These are phyloP conservation scores for Neotragus moschatus DNA, from an alignment of 2,113 vertebrate genomes.

Conservation along the genomic window DNA sequence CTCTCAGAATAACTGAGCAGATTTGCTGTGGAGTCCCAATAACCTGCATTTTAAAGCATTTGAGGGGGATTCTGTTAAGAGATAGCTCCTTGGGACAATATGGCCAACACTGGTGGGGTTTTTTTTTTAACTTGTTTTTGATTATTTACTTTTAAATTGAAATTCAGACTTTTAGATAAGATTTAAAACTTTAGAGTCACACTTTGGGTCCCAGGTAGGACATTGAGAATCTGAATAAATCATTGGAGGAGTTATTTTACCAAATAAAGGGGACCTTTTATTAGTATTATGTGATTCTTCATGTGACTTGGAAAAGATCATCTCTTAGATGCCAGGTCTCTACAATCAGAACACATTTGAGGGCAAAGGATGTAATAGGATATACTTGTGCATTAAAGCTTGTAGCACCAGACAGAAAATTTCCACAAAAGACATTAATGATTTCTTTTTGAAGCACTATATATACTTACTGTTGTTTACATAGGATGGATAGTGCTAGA, in stretches of 20 bases:
- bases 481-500: background rate
- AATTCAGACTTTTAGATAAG: background rate
- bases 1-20: background rate
- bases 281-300: background rate
- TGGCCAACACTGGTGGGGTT: background rate
- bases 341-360: background rate
- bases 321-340: background rate
- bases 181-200: constrained; percentile 3
- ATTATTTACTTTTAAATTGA: background rate
- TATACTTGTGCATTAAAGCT: background rate
- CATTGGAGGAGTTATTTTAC: background rate
- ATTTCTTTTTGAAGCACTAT: background rate
- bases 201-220: background rate
- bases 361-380: background rate
- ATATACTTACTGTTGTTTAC: background rate
- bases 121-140: constrained; percentile 8
- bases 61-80: background rate
- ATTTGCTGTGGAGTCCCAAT: background rate
- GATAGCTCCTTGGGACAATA: background rate
- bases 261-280: background rate
- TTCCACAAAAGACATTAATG: background rate
- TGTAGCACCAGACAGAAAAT: background rate
- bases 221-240: background rate
- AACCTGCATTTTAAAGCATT: background rate
- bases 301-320: background rate